Base-by-base conservation (phyloP, 2,888 invertebrate genomes). In the Cephus spinipes region DNA sequence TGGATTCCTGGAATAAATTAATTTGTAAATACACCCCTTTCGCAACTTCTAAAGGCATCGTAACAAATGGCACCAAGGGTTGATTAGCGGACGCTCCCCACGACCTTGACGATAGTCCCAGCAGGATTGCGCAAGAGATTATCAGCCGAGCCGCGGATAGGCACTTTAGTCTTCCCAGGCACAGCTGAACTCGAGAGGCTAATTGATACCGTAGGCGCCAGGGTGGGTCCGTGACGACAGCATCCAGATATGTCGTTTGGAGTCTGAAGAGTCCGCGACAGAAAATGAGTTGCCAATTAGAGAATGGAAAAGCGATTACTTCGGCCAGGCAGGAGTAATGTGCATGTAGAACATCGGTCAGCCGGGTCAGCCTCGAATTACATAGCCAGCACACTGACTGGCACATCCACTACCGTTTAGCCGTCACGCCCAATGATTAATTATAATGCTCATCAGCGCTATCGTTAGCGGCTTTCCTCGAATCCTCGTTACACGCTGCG, bases 391-490 rank as follows among this genome's bases (percentile, higher is more conserved):
- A 71, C 32, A 33, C 32, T 33, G 31, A 71, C 32, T 33, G 71
- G 31, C 33, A 4, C 33, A 11, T 32, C 55, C 55, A 55, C 23
- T 23, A 23, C 55, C 33, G 32, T 71, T 71, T 71, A 71, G 31
- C 71, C 71, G 71, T 71, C 71, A 32, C 71, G 4, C 71, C 34
- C 55, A 69, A 73, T 77, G 77, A 77, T 77, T 77, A 74, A 77
- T 77, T 74, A 68, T 68, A 74, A 77, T 74, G 77, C 74, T 77
- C 77, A 73, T 77, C 77, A 77, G 74, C 74, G 77, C 31, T 71
- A 71, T 31, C 71, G 71, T 71, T 31, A 31, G 71, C 71, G 55
- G 55, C 55, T 55, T 55, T 55, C 23, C 55, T 23, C 55, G 55
- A 23, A 55, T 55, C 55, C 55, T 55, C 55, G 23, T 23, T 55